phyloP scores from a whole-genome alignment of 2,113 vertebrate genomes.

The Pogonocichla stellata region DNA sequence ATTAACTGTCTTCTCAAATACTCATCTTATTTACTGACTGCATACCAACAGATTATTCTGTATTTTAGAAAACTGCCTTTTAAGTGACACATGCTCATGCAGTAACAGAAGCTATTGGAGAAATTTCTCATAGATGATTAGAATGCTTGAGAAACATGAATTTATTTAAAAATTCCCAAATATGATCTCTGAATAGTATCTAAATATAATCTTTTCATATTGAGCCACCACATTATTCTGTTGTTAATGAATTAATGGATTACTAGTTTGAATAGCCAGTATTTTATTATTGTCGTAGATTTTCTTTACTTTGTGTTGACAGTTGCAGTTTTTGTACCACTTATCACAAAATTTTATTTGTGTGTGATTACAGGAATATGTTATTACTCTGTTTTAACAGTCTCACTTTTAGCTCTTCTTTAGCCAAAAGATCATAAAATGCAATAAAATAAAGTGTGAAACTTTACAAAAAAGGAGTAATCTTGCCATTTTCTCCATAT shows the following conservation, averaged over 20 bases:
- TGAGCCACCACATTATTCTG: background rate
- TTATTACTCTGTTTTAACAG: slow-evolving; percentile 1
- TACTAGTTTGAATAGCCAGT: slow-evolving; percentile 6
- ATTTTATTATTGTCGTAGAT: slow-evolving; percentile 29
- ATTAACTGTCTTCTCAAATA: background rate
- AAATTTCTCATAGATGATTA: background rate
- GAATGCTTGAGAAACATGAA: background rate
- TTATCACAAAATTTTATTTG: slow-evolving; percentile 41
- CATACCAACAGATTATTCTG: background rate
- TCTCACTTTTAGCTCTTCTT: slow-evolving; percentile 28
- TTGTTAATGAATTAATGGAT: slow-evolving; percentile 32
- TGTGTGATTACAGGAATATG: background rate
- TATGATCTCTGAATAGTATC: background rate
- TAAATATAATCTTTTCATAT: slow-evolving; percentile 22
- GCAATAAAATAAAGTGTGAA: slow-evolving; percentile 8
- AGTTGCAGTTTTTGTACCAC: slow-evolving; percentile 28
- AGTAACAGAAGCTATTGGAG: background rate
- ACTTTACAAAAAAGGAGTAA: slow-evolving; percentile 4
- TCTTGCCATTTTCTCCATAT: background rate
- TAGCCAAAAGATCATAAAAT: background rate
- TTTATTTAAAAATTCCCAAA: background rate
- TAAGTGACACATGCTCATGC: background rate
- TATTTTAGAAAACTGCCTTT: background rate
- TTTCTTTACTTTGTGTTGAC: slow-evolving; percentile 22
- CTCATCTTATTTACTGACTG: background rate